These are phyloP conservation scores for Penaeus vannamei DNA, from an alignment of 1,140 invertebrate species.

Conservation along the genomic window DNA sequence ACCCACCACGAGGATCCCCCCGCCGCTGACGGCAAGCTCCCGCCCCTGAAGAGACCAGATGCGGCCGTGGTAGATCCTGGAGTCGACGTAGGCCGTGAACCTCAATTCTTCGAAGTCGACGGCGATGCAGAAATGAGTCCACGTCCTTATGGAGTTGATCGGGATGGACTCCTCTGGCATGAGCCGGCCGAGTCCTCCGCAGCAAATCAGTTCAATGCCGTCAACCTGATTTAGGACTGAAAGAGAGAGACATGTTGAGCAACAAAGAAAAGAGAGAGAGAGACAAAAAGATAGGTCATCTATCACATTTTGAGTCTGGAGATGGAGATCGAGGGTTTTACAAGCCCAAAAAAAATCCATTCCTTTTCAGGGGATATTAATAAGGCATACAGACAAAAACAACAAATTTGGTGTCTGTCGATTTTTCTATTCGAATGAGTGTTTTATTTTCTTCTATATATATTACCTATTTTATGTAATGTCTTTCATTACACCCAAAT, in stretches of 20 bases:
- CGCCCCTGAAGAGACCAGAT: constrained; percentile 6
- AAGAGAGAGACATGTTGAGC: not conserved
- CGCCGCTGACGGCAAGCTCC: constrained; percentile 40
- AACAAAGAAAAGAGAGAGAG: no score
- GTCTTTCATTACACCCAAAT: no score
- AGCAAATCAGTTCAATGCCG: constrained; percentile 51
- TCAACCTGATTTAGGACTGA: constrained; percentile 48
- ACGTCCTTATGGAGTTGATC: constrained; percentile 21
- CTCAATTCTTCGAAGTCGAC: constrained; percentile 44
- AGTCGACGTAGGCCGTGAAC: constrained; percentile 40
- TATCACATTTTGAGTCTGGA: no score
- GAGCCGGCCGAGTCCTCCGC: constrained; percentile 51
- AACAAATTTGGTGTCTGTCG: no score
- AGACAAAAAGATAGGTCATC: no score
- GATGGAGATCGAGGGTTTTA: no score
- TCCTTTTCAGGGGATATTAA: no score
- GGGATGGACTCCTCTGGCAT: not conserved
- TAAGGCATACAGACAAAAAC: no score
- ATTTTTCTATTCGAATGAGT: no score
- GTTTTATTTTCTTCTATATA: no score
- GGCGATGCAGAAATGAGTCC: constrained; percentile 58
- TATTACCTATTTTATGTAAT: no score
- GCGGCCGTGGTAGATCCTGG: constrained; percentile 20
- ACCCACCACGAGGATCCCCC: constrained; percentile 60
- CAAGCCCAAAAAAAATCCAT: no score